Conservation (phyloP, 2,113 vertebrate genomes). For the mouse (Mus musculus) region DNA sequence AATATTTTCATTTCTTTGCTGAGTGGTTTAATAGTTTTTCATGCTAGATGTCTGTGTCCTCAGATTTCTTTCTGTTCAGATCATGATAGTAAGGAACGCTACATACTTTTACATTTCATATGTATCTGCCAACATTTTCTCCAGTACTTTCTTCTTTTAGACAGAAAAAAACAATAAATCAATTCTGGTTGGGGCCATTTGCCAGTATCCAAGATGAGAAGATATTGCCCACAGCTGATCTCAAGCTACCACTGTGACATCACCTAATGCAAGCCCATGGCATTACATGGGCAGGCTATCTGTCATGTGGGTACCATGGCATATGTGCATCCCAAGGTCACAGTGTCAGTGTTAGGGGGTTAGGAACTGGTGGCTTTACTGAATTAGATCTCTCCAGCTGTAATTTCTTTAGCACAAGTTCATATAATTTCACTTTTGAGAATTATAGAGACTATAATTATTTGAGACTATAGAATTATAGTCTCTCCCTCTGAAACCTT, state of each 20-base stretch:
- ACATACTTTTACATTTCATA: not conserved
- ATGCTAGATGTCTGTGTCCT: not conserved
- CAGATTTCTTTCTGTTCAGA: not conserved
- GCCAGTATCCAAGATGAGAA: not conserved
- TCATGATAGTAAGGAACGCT: not conserved
- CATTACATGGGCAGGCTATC: not conserved
- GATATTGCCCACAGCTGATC: not conserved
- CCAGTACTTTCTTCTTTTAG: not conserved
- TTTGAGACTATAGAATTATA: not conserved
- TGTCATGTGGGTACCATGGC: not conserved
- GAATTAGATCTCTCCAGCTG: not conserved
- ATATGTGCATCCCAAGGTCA: too few relatives aligned
- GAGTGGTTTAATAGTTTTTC: not conserved
- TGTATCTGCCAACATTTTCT: not conserved
- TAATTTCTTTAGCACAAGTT: not conserved
- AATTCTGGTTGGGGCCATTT: not conserved
- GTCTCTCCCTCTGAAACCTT: not conserved
- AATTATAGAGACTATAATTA: not conserved
- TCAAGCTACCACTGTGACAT: not conserved
- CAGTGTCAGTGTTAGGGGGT: not conserved
- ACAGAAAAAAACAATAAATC: not conserved
- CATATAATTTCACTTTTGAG: not conserved
- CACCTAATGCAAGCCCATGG: not conserved
- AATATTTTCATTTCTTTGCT: not conserved
- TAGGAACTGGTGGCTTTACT: not conserved